Evolutionary conservation across 2,113 vertebrate species (phyloP).

Genomic region (mouse (Mus musculus)): GRCm39 chr11:118751501-118752000

Average conservation of each 20-base stretch:
- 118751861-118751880: not conserved
- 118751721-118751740: rapidly evolving
- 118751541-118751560: no score
- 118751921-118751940: rapidly evolving
- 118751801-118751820: no score
- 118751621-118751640: not conserved
- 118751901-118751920: rapidly evolving
- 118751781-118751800: not conserved
- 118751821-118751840: rapidly evolving
- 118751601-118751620: not conserved
- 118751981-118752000: rapidly evolving
- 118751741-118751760: rapidly evolving
- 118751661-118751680: rapidly evolving
- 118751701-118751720: no score
- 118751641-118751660: not conserved
- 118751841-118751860: rapidly evolving
- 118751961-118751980: rapidly evolving
- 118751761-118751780: rapidly evolving
- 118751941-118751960: rapidly evolving
- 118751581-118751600: not conserved
- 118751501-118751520: not conserved
- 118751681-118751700: rapidly evolving
- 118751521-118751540: not conserved
- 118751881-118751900: not conserved
- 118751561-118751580: no score